phyloP scores from a whole-genome alignment of 2,888 invertebrate genomes.

The Adela reaumurella region DNA sequence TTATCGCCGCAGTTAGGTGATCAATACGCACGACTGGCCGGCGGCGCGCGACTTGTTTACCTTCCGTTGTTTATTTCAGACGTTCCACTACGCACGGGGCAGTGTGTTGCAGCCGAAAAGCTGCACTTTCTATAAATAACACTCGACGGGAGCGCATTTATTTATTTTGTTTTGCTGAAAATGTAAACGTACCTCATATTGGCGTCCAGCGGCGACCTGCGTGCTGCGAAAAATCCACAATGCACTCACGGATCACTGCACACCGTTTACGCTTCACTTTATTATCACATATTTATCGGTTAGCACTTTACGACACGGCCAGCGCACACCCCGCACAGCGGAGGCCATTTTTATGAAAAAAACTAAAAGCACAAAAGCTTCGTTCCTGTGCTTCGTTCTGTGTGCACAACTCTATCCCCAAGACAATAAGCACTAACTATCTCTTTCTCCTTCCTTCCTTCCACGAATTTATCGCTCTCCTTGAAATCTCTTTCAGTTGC shows the following conservation, averaged over 20 bases:
- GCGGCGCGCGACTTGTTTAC: background rate
- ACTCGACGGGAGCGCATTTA: background rate
- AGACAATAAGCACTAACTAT: too few relatives aligned
- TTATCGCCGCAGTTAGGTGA: background rate
- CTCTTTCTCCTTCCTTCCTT: too few relatives aligned
- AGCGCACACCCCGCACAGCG: background rate
- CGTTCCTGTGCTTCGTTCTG: background rate
- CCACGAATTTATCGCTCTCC: too few relatives aligned
- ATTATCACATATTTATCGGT: background rate
- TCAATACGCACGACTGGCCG: background rate
- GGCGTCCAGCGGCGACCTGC: background rate
- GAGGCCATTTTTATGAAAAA: background rate
- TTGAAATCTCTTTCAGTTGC: background rate
- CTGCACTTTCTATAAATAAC: background rate
- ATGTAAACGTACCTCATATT: background rate
- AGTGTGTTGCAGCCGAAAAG: background rate
- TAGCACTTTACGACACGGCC: background rate
- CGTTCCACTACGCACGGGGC: background rate
- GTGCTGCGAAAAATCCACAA: background rate
- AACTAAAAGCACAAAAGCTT: background rate
- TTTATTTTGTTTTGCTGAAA: background rate
- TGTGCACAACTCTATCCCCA: background rate
- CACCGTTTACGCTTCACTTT: background rate
- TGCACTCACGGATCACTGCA: background rate
- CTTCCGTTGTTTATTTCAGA: background rate